These are phyloP conservation scores for Amyelois transitella DNA, from an alignment of 1,140 invertebrate species.

Conservation along the genomic window DNA sequence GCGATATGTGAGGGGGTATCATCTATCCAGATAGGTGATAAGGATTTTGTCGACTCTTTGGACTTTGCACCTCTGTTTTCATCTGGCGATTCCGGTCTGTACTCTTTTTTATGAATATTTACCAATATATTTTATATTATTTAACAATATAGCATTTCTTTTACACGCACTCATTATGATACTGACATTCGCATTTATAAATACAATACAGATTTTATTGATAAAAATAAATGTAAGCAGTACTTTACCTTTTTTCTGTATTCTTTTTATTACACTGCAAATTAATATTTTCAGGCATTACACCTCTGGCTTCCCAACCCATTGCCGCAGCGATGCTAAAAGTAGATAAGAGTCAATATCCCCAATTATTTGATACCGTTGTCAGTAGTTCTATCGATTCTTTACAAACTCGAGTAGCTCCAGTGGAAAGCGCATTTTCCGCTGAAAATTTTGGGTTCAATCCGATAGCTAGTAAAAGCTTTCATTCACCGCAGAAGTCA, in stretches of 20 bases:
- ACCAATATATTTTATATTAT: conserved; percentile 5
- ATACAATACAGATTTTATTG: background rate
- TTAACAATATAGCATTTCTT: conserved; percentile 6
- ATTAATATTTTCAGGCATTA: conserved; percentile 59
- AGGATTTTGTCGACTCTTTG: conserved; percentile 56
- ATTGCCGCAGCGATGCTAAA: conserved; percentile 55
- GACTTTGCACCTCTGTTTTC: conserved; percentile 57
- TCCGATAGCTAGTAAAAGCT: conserved; percentile 66
- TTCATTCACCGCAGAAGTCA: conserved; percentile 36
- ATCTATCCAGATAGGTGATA: conserved; percentile 38
- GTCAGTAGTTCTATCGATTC: conserved; percentile 68
- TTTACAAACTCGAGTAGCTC: conserved; percentile 52
- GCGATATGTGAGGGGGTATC: conserved; percentile 50
- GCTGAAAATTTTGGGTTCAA: conserved; percentile 65
- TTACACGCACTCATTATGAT: conserved; percentile 15
- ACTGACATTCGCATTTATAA: conserved; percentile 1
- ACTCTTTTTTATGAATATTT: conserved; percentile 19
- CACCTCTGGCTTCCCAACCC: conserved; percentile 61
- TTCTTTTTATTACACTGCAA: conserved; percentile 5
- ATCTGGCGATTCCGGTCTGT: conserved; percentile 29
- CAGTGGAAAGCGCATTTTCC: conserved; percentile 54
- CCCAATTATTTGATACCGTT: conserved; percentile 60
- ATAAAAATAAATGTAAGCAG: no score
- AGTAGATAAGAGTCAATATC: conserved; percentile 66
- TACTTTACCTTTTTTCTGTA: background rate